phyloP scores from a whole-genome alignment of 1,140 invertebrate species.

The Vanessa atalanta region DNA sequence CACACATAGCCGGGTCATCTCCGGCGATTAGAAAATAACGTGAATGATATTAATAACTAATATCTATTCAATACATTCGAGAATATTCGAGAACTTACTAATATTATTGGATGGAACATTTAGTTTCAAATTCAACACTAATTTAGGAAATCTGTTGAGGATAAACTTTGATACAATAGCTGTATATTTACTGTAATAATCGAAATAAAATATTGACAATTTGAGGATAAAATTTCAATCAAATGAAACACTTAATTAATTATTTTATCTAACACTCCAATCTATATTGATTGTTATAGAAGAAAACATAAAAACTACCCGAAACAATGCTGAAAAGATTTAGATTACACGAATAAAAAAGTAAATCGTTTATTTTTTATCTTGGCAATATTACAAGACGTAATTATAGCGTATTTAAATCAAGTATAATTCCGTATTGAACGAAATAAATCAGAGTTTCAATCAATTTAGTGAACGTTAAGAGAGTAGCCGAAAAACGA shows the following conservation, averaged over 20 bases:
- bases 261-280: too few relatives aligned
- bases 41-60: conserved; percentile 19
- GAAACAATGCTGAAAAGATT: too few relatives aligned
- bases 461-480: conserved; percentile 60
- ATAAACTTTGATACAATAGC: too few relatives aligned
- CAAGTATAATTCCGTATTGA: conserved; percentile 10
- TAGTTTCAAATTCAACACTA: too few relatives aligned
- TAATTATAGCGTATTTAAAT: background rate
- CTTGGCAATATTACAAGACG: background rate
- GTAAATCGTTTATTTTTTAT: background rate
- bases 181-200: too few relatives aligned
- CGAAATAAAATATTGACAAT: too few relatives aligned
- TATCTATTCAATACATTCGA: background rate
- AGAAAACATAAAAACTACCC: background rate
- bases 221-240: too few relatives aligned
- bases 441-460: conserved; percentile 44
- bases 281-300: background rate
- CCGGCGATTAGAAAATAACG: conserved; percentile 47
- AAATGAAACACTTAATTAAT: too few relatives aligned
- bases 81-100: background rate
- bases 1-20: conserved; percentile 53
- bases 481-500: conserved; percentile 77
- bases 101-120: too few relatives aligned
- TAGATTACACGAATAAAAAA: too few relatives aligned
- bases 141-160: too few relatives aligned